Conservation (phyloP, 2,888 invertebrate species). For the Antheraea yamamai region DNA sequence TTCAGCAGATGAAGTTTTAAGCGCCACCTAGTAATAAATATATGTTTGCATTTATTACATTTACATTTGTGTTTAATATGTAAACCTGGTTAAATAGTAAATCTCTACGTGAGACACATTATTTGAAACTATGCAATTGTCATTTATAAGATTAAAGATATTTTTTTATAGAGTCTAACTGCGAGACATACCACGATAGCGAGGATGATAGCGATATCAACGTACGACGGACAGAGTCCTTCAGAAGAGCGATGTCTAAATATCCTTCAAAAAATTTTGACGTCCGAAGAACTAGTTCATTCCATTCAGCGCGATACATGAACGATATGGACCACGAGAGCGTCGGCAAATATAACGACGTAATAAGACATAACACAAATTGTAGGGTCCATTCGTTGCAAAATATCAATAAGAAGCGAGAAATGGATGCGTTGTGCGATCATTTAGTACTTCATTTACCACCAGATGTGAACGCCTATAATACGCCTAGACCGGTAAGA, state of each 20-base stretch:
- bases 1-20: too few relatives aligned
- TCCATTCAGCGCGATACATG: conserved; percentile 68
- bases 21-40: too few relatives aligned
- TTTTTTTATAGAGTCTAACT: conserved; percentile 64
- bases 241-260: conserved; percentile 61
- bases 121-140: too few relatives aligned
- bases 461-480: conserved; percentile 61
- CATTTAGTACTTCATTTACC: conserved; percentile 71
- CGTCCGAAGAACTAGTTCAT: conserved; percentile 67
- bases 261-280: conserved; percentile 64
- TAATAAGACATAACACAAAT: conserved; percentile 49
- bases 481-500: conserved; percentile 64
- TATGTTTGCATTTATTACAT: too few relatives aligned
- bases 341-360: conserved; percentile 46
- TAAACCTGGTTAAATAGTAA: too few relatives aligned
- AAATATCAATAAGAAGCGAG: conserved; percentile 66
- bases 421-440: conserved; percentile 69
- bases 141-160: neutral
- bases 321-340: conserved; percentile 56
- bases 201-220: conserved; percentile 75
- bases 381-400: conserved; percentile 74
- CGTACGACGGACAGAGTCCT: conserved; percentile 68
- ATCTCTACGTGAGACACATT: too few relatives aligned
- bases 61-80: too few relatives aligned
- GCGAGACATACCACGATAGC: conserved; percentile 72